These are phyloP conservation scores for Babylonia areolata DNA, from an alignment of 1,140 invertebrate species.

Conservation along the genomic window DNA sequence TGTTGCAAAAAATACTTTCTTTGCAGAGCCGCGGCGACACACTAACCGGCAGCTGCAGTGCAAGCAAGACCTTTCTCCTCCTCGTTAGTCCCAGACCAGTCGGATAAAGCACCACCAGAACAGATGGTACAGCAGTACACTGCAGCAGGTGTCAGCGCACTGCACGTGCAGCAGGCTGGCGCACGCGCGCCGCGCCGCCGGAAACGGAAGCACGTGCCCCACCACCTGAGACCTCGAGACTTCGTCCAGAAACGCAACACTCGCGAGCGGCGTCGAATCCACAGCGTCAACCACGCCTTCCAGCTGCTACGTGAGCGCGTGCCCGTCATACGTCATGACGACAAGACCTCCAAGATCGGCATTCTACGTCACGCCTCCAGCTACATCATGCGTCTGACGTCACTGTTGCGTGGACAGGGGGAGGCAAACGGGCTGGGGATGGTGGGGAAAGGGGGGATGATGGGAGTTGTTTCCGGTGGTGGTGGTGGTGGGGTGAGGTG, in stretches of 20 bases:
- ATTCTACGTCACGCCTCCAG: conserved; percentile 35
- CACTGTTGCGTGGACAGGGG: not conserved
- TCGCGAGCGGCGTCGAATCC: conserved; percentile 39
- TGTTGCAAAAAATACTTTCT: no score
- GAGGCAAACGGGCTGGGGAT: not conserved
- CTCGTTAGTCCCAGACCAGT: not conserved
- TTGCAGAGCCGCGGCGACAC: not conserved
- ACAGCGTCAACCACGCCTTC: conserved; percentile 44
- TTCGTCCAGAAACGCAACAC: conserved; percentile 44
- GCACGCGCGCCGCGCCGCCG: not conserved
- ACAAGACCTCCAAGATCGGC: conserved; percentile 42
- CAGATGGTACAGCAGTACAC: not conserved
- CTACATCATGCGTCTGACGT: conserved; percentile 42
- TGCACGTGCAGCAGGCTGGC: not conserved
- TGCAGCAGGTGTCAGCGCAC: not conserved
- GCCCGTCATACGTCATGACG: conserved; percentile 27
- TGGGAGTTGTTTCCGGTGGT: not conserved
- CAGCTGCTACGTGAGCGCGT: conserved; percentile 35
- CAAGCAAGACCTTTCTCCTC: not conserved
- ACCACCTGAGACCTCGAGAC: conserved; percentile 26
- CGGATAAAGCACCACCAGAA: not conserved
- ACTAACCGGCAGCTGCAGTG: not conserved
- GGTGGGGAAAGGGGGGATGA: not conserved
- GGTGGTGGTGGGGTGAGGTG: not conserved
- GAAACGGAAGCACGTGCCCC: conserved; percentile 42